These are phyloP conservation scores for Cactoblastis cactorum DNA, from an alignment of 2,888 invertebrate genomes.

Conservation along the genomic window DNA sequence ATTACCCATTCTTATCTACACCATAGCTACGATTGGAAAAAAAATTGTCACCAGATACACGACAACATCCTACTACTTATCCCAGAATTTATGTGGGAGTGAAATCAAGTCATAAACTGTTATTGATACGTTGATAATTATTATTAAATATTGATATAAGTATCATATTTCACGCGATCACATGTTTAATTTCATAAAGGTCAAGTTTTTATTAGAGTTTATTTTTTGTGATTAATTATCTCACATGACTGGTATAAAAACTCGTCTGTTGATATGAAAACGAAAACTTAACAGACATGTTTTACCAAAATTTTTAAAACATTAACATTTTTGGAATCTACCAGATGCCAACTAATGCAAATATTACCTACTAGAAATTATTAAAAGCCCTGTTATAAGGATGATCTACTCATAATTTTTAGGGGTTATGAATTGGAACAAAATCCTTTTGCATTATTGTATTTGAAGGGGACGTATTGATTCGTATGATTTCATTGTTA, in stretches of 20 bases:
- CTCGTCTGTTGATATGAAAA: not conserved
- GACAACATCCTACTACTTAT: no score
- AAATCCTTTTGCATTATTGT: slow-evolving; percentile 21
- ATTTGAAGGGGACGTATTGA: slow-evolving; percentile 23
- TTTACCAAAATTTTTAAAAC: not conserved
- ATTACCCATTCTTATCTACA: no score
- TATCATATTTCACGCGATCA: not conserved
- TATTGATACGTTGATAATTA: no score
- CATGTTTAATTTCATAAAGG: not conserved
- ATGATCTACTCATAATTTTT: slow-evolving; percentile 14
- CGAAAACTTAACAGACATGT: no score
- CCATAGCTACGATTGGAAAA: no score
- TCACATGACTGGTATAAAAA: slow-evolving; percentile 5
- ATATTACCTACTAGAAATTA: not conserved
- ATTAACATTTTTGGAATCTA: not conserved
- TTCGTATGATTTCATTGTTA: slow-evolving; percentile 32
- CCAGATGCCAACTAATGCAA: not conserved
- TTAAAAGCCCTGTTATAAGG: slow-evolving; percentile 6
- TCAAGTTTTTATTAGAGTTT: not conserved
- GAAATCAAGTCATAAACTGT: not conserved
- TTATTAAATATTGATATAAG: not conserved
- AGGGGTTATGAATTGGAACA: slow-evolving; percentile 20
- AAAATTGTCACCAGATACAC: no score
- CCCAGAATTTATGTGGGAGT: no score
- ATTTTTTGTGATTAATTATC: slow-evolving; percentile 2